Evolutionary conservation across 1,140 invertebrate species (phyloP), one percentile per base, ranked within the genome.

Genomic region (Elymnias hypermnestra): DNA sequence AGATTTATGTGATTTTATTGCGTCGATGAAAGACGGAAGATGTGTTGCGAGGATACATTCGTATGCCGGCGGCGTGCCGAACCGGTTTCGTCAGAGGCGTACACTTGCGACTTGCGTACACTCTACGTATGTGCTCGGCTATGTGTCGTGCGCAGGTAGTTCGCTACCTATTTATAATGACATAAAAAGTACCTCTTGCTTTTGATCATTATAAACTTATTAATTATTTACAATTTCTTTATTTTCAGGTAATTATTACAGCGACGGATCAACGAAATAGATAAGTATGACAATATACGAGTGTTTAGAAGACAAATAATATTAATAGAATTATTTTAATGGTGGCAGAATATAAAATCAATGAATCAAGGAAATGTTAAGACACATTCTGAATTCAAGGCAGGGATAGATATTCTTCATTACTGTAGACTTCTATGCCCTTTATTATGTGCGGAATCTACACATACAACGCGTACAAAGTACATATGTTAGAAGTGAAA

Each of bases 31-130:
- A 71, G 82, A 85, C 56, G 57, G 69, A 72, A 62, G 63, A 84
- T 75, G 60, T 75, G 66, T 75, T 63, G 59, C 60, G 57, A 8
- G 67, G 71, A 63, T 53, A 68, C 69, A 74, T 78, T 85, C 77
- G 77, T 78, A 76, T 78, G 67, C 68, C 57, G 57, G 51, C 66
- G 53, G 66, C 58, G 68, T 68, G 42, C 38, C 52, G 57, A 71
- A 85, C 78, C 74, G 72, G 82, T 82, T 81, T 83, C 41, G 56
- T 72, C 72, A 73, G 73, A 82, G 82, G 82, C 78, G 77, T 81
- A 79, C 69, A 77, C 74, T 42, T 50, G n/a, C n/a, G n/a, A n/a
- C n/a, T n/a, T n/a, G n/a, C n/a, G n/a, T n/a, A n/a, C n/a, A 65
- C 63, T 63, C 64, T 62, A 65, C 59, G 69, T 83, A 79, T 82